Base-by-base conservation (phyloP, 2,797 vertebrate species). In the Acipenser transmontanus region DNA sequence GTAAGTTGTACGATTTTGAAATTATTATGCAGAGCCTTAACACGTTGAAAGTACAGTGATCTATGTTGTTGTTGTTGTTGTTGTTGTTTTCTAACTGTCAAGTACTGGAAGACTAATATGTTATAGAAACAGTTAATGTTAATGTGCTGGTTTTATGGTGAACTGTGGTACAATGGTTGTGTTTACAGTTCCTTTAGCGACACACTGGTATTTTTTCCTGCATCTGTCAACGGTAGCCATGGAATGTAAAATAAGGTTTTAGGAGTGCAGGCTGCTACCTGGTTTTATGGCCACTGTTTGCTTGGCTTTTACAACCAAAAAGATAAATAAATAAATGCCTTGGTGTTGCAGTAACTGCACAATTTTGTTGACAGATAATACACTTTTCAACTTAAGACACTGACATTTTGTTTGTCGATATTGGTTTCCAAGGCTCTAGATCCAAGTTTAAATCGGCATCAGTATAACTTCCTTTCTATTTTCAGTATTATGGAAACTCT, bases 1-100 rank as follows among this genome's bases (percentile, higher is more conserved):
- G 95, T 98, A 79, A 91, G 93, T 89, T 61, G 48, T 8, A 49
- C 50, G 8, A 8, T 50, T 61, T 1, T 65, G 59, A 57, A 57
- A 57, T 12, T 52, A 52, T 8, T 12, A 0, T 12, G 50, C 12
- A 12, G 5, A 2, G 8, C 12, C 6, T 52, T 8, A 52, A 12
- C 50, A 12, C 8, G 6, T 8, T 52, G 2, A 34, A 34, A 34
- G 34, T 34, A 34, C 34, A 34, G 34, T 34, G 34, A 34, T 34
- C 34, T 34, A 34, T 34, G 34, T 3, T 34, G 34, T n/a, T n/a
- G n/a, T n/a, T n/a, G n/a, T n/a, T n/a, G n/a, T n/a, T n/a, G n/a
- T n/a, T n/a, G n/a, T 34, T 34, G 34, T 34, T 34, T 34, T 4
- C 0, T 4, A 34, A 34, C 34, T 34, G 34, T 34, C 4, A 34